A percentile compares a stretch with the other conserved stretches of the same genome.
Evolutionary conservation across 2,888 invertebrate genomes (phyloP).

Genomic region (Hofmannophila pseudospretella): DNA sequence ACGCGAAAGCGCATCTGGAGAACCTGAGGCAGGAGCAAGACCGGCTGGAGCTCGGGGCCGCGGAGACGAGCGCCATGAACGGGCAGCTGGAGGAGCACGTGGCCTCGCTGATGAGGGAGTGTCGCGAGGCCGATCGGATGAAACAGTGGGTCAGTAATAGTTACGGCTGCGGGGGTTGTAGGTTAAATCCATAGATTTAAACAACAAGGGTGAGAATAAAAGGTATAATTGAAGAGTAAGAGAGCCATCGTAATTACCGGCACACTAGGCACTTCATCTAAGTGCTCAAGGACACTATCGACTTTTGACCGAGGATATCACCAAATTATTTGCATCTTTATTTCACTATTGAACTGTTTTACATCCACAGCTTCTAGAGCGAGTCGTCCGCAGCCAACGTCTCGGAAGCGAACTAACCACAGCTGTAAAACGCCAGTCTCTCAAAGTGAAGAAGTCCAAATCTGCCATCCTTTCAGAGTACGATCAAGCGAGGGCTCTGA

Average conservation of each 20-base stretch:
- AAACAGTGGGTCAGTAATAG: slow-evolving; percentile 67
- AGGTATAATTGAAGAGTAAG: too few species aligned
- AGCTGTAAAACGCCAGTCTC: slow-evolving; percentile 59
- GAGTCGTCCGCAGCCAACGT: slow-evolving; percentile 83
- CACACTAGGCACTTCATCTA: too few species aligned
- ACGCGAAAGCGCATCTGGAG: slow-evolving; percentile 43
- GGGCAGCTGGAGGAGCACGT: slow-evolving; percentile 55
- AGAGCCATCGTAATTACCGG: too few species aligned
- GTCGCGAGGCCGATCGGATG: slow-evolving; percentile 43
- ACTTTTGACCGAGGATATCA: too few species aligned
- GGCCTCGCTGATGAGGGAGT: slow-evolving; percentile 49
- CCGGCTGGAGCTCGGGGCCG: slow-evolving; percentile 43
- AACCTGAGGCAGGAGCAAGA: slow-evolving; percentile 46
- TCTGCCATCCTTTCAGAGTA: slow-evolving; percentile 73
- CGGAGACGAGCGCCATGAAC: slow-evolving; percentile 39
- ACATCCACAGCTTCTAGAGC: slow-evolving; percentile 59
- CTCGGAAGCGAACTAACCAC: slow-evolving; percentile 79
- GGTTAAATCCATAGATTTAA: too few species aligned
- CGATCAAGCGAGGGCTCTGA: slow-evolving; percentile 75
- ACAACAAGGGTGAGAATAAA: too few species aligned
- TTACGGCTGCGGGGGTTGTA: too few species aligned
- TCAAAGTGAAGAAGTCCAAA: slow-evolving; percentile 60
- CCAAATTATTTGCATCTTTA: too few species aligned
- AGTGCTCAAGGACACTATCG: too few species aligned
- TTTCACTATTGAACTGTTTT: too few species aligned